Conservation (phyloP, 1,140 invertebrate species). For the Lerema accius region DNA sequence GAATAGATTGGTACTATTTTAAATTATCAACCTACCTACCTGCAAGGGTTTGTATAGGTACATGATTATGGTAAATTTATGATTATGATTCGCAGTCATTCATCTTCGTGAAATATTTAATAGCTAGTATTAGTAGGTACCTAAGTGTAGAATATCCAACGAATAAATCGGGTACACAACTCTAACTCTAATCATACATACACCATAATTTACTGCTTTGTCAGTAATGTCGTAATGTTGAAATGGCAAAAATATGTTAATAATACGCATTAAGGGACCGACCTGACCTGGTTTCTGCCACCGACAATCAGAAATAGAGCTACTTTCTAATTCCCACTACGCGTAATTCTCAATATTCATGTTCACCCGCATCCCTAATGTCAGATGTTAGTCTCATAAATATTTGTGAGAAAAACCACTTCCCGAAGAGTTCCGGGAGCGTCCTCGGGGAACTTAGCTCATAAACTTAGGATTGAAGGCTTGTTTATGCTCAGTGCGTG, state of each 20-base stretch:
- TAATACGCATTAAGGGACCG: too few relatives aligned
- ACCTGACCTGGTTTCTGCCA: background rate
- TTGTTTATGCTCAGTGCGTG: conserved; percentile 32
- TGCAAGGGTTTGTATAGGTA: too few relatives aligned
- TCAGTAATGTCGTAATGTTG: background rate
- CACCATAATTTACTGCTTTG: too few relatives aligned
- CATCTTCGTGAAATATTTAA: too few relatives aligned
- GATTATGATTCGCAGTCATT: too few relatives aligned
- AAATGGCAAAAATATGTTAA: background rate
- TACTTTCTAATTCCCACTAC: conserved; percentile 6
- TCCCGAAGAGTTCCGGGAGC: conserved; percentile 19
- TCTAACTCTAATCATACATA: too few relatives aligned
- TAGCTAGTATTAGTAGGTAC: too few relatives aligned
- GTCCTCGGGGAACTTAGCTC: conserved; percentile 22
- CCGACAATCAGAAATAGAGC: background rate
- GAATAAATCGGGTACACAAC: too few relatives aligned
- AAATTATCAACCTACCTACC: too few relatives aligned
- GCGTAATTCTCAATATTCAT: conserved; percentile 3
- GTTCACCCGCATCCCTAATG: conserved; percentile 22
- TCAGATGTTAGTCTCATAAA: conserved; percentile 26
- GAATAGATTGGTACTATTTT: too few relatives aligned
- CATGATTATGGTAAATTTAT: too few relatives aligned
- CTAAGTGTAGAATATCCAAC: too few relatives aligned
- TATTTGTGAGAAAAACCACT: conserved; percentile 31
- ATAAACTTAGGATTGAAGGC: conserved; percentile 26